These are phyloP conservation scores for Hesperophylax magnus DNA, from an alignment of 1,140 invertebrate species.

Conservation along the genomic window DNA sequence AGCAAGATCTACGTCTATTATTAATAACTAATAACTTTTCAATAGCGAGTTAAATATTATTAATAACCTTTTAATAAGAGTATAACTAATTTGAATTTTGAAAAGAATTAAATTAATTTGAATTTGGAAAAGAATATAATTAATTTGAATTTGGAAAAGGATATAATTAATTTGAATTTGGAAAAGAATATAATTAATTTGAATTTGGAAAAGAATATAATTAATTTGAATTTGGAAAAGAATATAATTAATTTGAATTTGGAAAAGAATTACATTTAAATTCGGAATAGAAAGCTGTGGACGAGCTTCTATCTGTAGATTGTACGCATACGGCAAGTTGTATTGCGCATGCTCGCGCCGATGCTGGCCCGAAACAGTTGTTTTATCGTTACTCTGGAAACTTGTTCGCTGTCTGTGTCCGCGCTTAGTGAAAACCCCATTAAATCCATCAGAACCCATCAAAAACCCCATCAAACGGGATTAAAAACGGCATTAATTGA, in stretches of 20 bases:
- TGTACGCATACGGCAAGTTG: conserved; percentile 55
- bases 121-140: too few relatives aligned
- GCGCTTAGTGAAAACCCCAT: not conserved
- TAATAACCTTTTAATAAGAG: too few relatives aligned
- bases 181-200: too few relatives aligned
- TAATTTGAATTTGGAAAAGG: too few relatives aligned
- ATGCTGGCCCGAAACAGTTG: conserved; percentile 56
- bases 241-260: conserved; percentile 8
- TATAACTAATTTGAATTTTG: not conserved
- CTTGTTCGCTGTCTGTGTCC: conserved; percentile 34
- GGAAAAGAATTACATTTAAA: not conserved
- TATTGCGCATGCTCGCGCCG: conserved; percentile 52
- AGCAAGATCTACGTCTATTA: too few relatives aligned
- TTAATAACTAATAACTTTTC: too few relatives aligned
- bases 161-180: too few relatives aligned
- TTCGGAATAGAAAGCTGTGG: conserved; percentile 38
- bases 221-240: too few relatives aligned
- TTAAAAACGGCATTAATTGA: not conserved
- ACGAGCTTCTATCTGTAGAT: conserved; percentile 46
- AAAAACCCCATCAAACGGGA: not conserved
- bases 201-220: too few relatives aligned
- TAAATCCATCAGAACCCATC: not conserved
- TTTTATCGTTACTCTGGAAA: conserved; percentile 55
- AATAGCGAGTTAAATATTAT: too few relatives aligned
- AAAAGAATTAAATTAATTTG: too few relatives aligned